A percentile compares a stretch with the other conserved stretches of the same genome.
phyloP scores from a whole-genome alignment of 92 coral and sea anemone genomes.

The Montipora capitata region DNA sequence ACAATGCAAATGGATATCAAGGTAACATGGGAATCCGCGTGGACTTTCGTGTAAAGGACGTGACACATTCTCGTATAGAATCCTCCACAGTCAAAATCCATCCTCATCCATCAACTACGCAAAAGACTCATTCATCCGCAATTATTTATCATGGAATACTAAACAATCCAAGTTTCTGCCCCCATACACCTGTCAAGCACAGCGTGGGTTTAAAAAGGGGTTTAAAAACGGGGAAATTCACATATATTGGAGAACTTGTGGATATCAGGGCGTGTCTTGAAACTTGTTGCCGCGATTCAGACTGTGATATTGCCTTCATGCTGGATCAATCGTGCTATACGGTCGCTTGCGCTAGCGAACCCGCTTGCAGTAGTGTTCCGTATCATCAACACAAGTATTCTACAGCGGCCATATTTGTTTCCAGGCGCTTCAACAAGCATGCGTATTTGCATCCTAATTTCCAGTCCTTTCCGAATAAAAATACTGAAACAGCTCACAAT shows the following conservation, averaged over 20 bases:
- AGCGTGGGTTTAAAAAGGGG: constrained; percentile 73
- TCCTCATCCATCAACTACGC: not conserved
- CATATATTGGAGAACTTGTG: constrained; percentile 76
- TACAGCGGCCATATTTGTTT: constrained; percentile 73
- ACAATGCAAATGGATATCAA: not conserved
- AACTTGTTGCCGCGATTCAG: constrained; percentile 73
- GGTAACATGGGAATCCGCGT: not conserved
- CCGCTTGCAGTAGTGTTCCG: constrained; percentile 73
- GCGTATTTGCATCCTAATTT: not conserved
- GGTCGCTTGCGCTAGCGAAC: constrained; percentile 75
- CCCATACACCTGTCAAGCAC: constrained; percentile 53
- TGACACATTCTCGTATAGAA: not conserved
- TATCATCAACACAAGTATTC: constrained; percentile 62
- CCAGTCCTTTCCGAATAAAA: not conserved
- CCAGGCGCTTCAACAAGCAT: constrained; percentile 71
- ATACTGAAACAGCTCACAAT: no score
- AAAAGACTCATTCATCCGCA: not conserved
- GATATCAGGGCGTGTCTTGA: constrained; percentile 74
- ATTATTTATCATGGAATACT: not conserved
- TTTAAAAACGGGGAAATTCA: constrained; percentile 80
- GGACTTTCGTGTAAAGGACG: not conserved
- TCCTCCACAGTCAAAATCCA: not conserved
- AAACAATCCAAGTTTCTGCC: constrained; percentile 37
- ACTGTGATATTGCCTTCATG: constrained; percentile 92
- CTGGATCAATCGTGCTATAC: constrained; percentile 84